Base-by-base conservation (phyloP, 2,113 vertebrate species). In the Enhydra lutris region DNA sequence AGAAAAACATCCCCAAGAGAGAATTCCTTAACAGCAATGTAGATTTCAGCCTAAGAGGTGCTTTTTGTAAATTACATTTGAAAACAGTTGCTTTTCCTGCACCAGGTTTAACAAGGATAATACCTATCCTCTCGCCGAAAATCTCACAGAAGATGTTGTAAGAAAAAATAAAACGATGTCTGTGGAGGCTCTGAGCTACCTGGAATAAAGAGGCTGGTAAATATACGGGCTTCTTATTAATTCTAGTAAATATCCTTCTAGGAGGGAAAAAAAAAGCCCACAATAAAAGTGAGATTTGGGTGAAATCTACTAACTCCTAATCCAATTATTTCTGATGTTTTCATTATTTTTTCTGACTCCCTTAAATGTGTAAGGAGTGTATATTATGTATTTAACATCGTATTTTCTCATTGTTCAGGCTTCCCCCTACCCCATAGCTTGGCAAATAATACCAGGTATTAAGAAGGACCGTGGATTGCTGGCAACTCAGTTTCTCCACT, bases 1-100 rank as follows among this genome's bases (percentile, higher is more conserved):
- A 99, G 98, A 97, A 97, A 89, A 94, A 59, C 83, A 95, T 98
- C 98, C 93, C 88, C 91, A 80, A 93, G 85, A 98, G 95, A 98
- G 67, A 98, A 97, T 98, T 98, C 67, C 81, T 95, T 96, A 95
- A 96, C 73, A 98, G 81, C 74, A 97, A 98, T 98, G 98, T 95
- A 89, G 79, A 94, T 95, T 97, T 97, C 94, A 87, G 4, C 63
- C 45, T 82, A 97, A 98, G 76, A 97, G 80, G 98, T 50, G 34
- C 26, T 23, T 89, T 98, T 98, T 85, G 3, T 84, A 98, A 98
- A 96, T 95, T 36, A 84, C 17, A 74, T 96, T 82, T 23, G 91
- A 98, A 98, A 98, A 94, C 17, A 63, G 83, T 96, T 96, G 71
- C 71, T 95, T 92, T 95, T 67, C 91, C 52, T 61, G 67, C 36